Evolutionary conservation across 2,797 vertebrate genomes (phyloP).

Genomic region (Mallotus villosus): DNA sequence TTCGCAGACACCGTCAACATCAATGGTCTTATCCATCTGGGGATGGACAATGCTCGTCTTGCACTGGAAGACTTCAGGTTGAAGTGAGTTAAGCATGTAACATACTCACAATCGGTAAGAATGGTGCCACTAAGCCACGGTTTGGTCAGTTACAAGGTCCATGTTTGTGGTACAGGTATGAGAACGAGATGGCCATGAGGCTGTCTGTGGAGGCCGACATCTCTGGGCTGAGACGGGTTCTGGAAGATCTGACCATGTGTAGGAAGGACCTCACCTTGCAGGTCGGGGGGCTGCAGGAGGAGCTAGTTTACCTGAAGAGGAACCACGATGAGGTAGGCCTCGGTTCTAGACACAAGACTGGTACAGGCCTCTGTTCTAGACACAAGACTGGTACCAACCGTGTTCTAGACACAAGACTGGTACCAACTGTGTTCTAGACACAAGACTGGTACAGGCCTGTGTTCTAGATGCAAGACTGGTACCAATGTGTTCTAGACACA

Average conservation of each 20-base stretch:
- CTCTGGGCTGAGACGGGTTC: constrained; percentile 56
- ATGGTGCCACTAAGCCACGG: background rate
- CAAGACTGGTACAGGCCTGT: no score
- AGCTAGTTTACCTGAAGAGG: constrained; percentile 68
- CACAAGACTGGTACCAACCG: background rate
- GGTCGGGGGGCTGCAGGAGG: constrained; percentile 68
- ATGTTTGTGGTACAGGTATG: constrained; percentile 54
- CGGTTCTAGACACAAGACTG: no score
- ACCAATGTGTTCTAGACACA: background rate
- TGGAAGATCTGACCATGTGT: constrained; percentile 62
- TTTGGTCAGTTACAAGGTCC: background rate
- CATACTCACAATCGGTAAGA: background rate
- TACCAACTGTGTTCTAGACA: no score
- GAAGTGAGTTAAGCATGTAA: constrained; percentile 50
- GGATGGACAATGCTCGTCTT: constrained; percentile 77
- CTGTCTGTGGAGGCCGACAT: constrained; percentile 67
- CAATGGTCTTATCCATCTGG: constrained; percentile 70
- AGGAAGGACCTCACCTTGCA: constrained; percentile 61
- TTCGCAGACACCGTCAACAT: constrained; percentile 47
- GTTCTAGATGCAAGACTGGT: no score
- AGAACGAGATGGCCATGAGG: constrained; percentile 67
- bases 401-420: no score
- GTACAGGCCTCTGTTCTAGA: background rate
- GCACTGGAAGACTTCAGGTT: constrained; percentile 69
- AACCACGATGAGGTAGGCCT: constrained; percentile 70